phyloP scores from a whole-genome alignment of 2,888 invertebrate genomes.

The Watsonalla cultraria region DNA sequence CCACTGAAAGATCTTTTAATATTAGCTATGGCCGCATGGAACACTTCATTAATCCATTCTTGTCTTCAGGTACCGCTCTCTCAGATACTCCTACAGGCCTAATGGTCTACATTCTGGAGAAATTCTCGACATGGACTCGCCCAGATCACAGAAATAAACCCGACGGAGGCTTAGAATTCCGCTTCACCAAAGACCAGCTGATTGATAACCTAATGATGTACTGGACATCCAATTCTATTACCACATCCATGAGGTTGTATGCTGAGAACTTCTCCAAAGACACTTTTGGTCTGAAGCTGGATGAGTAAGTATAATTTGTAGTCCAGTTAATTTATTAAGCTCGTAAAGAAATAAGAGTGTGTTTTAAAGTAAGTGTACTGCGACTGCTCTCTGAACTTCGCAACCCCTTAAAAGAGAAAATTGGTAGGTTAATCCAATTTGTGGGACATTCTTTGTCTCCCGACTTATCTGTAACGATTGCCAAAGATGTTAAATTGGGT shows the following conservation, averaged over 20 bases:
- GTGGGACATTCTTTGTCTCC: too few relatives aligned
- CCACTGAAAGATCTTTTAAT: too few relatives aligned
- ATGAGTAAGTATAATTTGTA: constrained; percentile 38
- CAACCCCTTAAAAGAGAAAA: too few relatives aligned
- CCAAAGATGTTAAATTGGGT: too few relatives aligned
- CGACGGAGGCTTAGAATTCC: constrained; percentile 81
- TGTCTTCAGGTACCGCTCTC: constrained; percentile 77
- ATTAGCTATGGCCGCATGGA: too few relatives aligned
- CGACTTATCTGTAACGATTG: too few relatives aligned
- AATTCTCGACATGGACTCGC: constrained; percentile 85
- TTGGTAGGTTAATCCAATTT: too few relatives aligned
- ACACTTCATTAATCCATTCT: background rate
- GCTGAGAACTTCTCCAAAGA: constrained; percentile 69
- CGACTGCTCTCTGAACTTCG: too few relatives aligned
- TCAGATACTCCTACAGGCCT: constrained; percentile 86
- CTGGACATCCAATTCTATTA: constrained; percentile 84
- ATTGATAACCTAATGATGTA: constrained; percentile 81
- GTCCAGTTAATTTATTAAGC: too few relatives aligned
- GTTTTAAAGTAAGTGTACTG: too few relatives aligned
- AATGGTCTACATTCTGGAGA: constrained; percentile 88
- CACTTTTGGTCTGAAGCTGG: constrained; percentile 26
- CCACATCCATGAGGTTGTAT: constrained; percentile 80
- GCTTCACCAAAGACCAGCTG: constrained; percentile 80
- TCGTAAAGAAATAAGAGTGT: too few relatives aligned
- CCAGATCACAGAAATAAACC: constrained; percentile 9